Evolutionary conservation across 2,888 invertebrate genomes (phyloP), one percentile per base, ranked within the genome.

Genomic region (Shargacucullia verbasci): DNA sequence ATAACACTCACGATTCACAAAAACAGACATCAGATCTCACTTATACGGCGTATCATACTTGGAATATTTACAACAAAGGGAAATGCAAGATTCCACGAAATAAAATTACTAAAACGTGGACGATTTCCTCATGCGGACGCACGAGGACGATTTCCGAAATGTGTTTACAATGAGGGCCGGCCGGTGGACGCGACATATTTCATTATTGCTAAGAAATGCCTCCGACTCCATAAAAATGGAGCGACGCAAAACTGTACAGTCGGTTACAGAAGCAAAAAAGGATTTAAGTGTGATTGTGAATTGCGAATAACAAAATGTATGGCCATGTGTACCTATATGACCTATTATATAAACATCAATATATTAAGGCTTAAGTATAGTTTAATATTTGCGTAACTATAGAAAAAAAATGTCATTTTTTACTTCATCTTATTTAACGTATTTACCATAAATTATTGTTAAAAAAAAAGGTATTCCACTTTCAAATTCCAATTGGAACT

Each of bases 141-240:
- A 84, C 76, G 82, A 80, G 85, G 84, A 85, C 89, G 84, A 91
- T 89, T 90, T 84, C 85, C 89, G 90, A 91, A 91, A 92, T 91
- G 90, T 91, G 92, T 91, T 91, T 91, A 92, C 92, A 92, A 91
- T 91, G 90, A 90, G 86, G 83, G 81, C 82, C 81, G 84, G 73
- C 62, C 79, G 76, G 67, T 77, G 83, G 84, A 83, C 81, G 80
- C 84, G 87, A 90, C 90, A 91, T 92, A 92, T 92, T 92, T 91
- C 92, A 92, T 91, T 87, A 85, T 89, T 84, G 86, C 86, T 76
- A 86, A 88, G 87, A 90, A 91, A 92, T 91, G 78, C 84, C 83
- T 79, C 74, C 70, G 70, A 86, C 84, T 87, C 73, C 75, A 84
- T 84, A 87, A 87, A 88, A 89, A 89, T 84, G 79, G 73, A 76